Evolutionary conservation across 2,797 vertebrate genomes (phyloP), one percentile per base, ranked within the genome.

Genomic region (Cichlasoma orientale): DNA sequence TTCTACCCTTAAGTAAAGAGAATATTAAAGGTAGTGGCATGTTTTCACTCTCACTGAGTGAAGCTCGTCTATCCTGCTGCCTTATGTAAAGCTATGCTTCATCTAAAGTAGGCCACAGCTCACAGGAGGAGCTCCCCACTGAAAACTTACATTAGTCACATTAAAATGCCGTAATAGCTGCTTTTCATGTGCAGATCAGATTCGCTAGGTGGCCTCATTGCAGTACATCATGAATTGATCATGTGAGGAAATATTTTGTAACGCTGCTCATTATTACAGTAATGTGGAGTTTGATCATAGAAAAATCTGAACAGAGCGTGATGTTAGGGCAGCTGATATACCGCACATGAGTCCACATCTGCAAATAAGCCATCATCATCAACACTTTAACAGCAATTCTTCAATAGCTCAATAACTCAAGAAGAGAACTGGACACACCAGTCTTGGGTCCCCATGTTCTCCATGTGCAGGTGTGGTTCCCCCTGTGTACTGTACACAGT

Each of bases 51-150:
- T 81, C 75, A 38, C 21, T 44, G 44, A 69, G 25, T 29, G 21
- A 74, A 41, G 66, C 74, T 68, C 38, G 69, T 69, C 5, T 72
- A 38, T 63, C 0, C 5, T 61, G 72, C 47, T 0, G 56, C 12
- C 7, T 77, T 12, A 6, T 54, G 31, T 56, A 18, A 53, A 70
- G 27, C 50, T 14, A 1, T 0, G 21, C 54, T 44, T 73, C 56
- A 23, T 81, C 36, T 78, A 63, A 83, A 83, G 19, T 69, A 81
- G 77, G 83, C 59, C 75, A 50, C 59, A 1, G 52, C 54, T 83
- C 80, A 50, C 77, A 14, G 66, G 75, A 78, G 66, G 59, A 80
- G 14, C 70, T 53, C 69, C 56, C 50, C 1, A 11, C 16, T 0
- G 10, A 29, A 72, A 57, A 75, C 7, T 7, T 69, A 69, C 21